phyloP scores from a whole-genome alignment of 2,113 vertebrate genomes.

The Elephas maximus region DNA sequence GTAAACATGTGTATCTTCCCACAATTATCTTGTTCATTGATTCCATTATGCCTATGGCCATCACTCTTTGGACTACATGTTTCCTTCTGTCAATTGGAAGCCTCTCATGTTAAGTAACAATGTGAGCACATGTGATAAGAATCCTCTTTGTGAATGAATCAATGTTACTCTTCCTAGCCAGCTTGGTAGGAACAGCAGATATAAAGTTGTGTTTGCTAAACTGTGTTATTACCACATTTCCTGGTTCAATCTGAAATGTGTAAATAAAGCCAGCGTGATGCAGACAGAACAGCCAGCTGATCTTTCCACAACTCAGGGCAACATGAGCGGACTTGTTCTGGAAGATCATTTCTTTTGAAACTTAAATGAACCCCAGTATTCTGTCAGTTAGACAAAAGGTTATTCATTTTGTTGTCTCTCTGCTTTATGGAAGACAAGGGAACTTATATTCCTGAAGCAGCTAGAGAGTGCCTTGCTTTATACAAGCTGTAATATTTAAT shows the following conservation, averaged over 20 bases:
- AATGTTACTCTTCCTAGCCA: conserved; percentile 67
- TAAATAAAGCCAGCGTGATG: conserved; percentile 91
- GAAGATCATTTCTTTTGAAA: conserved; percentile 71
- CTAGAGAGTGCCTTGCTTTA: not conserved
- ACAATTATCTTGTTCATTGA: not conserved
- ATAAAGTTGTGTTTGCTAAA: conserved; percentile 86
- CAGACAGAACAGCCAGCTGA: conserved; percentile 82
- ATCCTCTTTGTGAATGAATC: conserved; percentile 67
- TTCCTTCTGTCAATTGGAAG: conserved; percentile 48
- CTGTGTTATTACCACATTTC: conserved; percentile 84
- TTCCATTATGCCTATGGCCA: not conserved
- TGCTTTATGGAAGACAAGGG: not conserved
- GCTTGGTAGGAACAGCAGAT: conserved; percentile 74
- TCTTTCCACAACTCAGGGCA: conserved; percentile 74
- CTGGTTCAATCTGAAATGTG: conserved; percentile 87
- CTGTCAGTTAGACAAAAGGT: conserved; percentile 60
- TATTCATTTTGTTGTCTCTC: conserved; percentile 15
- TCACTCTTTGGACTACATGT: not conserved
- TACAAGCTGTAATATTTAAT: not conserved
- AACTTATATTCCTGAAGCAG: not conserved
- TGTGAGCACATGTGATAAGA: not conserved
- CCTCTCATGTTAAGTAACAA: not conserved
- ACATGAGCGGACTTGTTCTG: conserved; percentile 89
- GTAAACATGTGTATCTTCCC: not conserved
- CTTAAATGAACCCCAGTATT: conserved; percentile 52